phyloP scores from a whole-genome alignment of 1,140 invertebrate species.

The Apis laboriosa region DNA sequence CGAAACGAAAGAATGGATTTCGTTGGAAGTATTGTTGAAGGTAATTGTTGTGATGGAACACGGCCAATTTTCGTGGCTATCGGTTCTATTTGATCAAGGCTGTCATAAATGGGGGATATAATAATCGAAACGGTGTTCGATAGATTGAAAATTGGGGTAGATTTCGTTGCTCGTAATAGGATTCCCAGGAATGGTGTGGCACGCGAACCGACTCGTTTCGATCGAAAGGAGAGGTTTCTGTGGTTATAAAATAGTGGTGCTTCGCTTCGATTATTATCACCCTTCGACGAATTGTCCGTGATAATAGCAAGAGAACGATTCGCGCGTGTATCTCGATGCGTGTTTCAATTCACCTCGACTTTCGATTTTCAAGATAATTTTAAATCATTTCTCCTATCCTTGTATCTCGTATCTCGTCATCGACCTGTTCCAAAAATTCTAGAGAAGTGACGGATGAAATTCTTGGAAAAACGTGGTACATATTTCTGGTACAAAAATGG shows the following conservation, averaged over 20 bases:
- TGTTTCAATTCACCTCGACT: no score
- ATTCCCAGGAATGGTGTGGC: slow-evolving; percentile 2
- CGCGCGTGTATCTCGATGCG: background rate
- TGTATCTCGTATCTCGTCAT: no score
- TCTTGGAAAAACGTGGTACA: no score
- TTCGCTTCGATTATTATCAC: slow-evolving; percentile 28
- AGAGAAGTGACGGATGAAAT: no score
- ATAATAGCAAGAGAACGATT: slow-evolving; percentile 2
- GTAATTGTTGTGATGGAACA: slow-evolving; percentile 3
- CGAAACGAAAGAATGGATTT: background rate
- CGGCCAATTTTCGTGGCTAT: slow-evolving; percentile 11
- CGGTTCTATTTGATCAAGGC: slow-evolving; percentile 35
- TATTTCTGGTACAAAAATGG: no score
- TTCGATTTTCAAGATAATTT: no score
- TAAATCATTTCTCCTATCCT: no score
- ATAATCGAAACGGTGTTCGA: slow-evolving; percentile 27
- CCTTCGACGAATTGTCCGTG: background rate
- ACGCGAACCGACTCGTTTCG: slow-evolving; percentile 20
- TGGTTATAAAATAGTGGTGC: slow-evolving; percentile 16
- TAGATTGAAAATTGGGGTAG: slow-evolving; percentile 48
- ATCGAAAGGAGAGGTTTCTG: slow-evolving; percentile 28
- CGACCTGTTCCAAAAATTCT: no score
- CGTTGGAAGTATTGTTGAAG: background rate
- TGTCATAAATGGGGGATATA: slow-evolving; percentile 20
- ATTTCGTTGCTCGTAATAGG: slow-evolving; percentile 38